phyloP scores from a whole-genome alignment of 2,113 vertebrate genomes.

The Chamaea fasciata region DNA sequence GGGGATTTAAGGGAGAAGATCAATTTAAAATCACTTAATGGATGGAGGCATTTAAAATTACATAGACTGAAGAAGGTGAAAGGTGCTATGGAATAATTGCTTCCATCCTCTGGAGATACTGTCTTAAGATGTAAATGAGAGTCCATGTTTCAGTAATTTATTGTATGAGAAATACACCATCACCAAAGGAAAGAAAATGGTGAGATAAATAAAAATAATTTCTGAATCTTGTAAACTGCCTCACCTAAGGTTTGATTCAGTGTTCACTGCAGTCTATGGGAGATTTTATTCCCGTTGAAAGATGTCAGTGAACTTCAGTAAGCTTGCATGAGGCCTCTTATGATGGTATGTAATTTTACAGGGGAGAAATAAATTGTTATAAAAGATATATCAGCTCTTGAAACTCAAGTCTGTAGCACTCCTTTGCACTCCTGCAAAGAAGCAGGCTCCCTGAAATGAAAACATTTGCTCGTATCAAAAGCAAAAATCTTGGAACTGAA shows the following conservation, averaged over 20 bases:
- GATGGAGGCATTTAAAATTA: slow-evolving; percentile 49
- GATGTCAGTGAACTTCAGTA: background rate
- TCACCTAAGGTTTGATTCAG: background rate
- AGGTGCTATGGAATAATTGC: slow-evolving; percentile 52
- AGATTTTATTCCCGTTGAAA: background rate
- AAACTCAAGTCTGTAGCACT: background rate
- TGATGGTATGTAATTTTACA: background rate
- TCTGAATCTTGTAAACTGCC: background rate
- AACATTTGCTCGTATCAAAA: background rate
- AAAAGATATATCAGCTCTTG: background rate
- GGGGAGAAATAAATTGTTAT: background rate
- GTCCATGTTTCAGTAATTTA: background rate
- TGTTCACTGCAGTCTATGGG: background rate
- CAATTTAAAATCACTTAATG: slow-evolving; percentile 61
- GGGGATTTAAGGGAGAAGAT: slow-evolving; percentile 41
- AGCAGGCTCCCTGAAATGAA: background rate
- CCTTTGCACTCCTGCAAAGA: background rate
- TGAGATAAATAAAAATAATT: background rate
- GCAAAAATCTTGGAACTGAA: background rate
- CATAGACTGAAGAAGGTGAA: slow-evolving; percentile 48
- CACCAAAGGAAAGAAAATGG: background rate
- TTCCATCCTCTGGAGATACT: slow-evolving; percentile 25
- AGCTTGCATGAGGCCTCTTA: background rate
- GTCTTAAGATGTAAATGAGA: slow-evolving; percentile 47
- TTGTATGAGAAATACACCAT: background rate